Percentiles rank a stretch among this genome's conserved stretches.
phyloP scores from a whole-genome alignment of 1,140 invertebrate genomes.

The Aphidius ervi region DNA sequence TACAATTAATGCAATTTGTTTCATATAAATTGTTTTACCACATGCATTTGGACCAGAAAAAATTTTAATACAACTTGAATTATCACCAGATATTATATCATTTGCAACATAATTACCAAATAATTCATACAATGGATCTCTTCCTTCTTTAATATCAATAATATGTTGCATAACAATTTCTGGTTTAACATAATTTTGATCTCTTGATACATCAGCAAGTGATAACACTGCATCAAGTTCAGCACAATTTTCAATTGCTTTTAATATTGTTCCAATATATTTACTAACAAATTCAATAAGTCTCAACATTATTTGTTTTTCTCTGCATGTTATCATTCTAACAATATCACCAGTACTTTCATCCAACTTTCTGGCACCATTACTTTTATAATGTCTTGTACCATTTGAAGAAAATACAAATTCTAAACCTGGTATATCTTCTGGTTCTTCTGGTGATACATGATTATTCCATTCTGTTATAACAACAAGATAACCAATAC shows the following conservation, averaged over 20 bases:
- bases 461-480: slow-evolving; percentile 58
- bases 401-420: slow-evolving; percentile 69
- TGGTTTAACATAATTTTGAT: slow-evolving; percentile 70
- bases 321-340: slow-evolving; percentile 70
- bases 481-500: slow-evolving; percentile 74
- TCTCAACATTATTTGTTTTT: slow-evolving; percentile 69
- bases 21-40: slow-evolving; percentile 89
- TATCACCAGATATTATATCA: slow-evolving; percentile 58
- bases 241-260: slow-evolving; percentile 62
- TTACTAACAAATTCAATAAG: slow-evolving; percentile 64
- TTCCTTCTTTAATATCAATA: slow-evolving; percentile 67
- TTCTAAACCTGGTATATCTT: slow-evolving; percentile 61
- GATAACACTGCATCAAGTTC: slow-evolving; percentile 73
- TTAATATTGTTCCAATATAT: slow-evolving; percentile 58
- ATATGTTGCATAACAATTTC: slow-evolving; percentile 56
- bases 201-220: slow-evolving; percentile 65
- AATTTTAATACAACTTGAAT: slow-evolving; percentile 65
- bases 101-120: slow-evolving; percentile 71
- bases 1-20: slow-evolving; percentile 72
- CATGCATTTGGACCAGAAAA: slow-evolving; percentile 86
- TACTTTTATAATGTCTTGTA: slow-evolving; percentile 71
- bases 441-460: slow-evolving; percentile 47
- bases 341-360: slow-evolving; percentile 69
- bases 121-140: slow-evolving; percentile 76
- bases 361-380: slow-evolving; percentile 72